Evolutionary conservation across 2,113 vertebrate genomes (phyloP), one percentile per base, ranked within the genome.

Genomic region (Cisticola juncidis): DNA sequence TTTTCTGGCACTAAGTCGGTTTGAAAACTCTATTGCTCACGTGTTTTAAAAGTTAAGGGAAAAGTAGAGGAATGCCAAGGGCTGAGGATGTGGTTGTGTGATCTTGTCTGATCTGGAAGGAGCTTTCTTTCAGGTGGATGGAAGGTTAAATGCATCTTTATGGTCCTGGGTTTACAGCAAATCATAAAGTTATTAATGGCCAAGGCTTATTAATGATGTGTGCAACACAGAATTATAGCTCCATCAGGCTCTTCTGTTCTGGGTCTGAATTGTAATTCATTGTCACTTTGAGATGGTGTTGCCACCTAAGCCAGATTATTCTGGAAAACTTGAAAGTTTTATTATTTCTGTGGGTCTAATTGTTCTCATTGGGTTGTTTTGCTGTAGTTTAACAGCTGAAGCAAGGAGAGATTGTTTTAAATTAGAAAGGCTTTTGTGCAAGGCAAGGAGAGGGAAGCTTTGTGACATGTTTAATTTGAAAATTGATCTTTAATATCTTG

Each of bases 201-300:
- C 42, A 81, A 73, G 53, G 14, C 45, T 90, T 94, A 89, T 77
- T 94, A 94, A 92, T 94, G 62, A 77, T 91, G 38, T 73, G 78
- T 90, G 70, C 50, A 47, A 29, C 42, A 57, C 4, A 84, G 71
- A 92, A 57, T 85, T 95, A 61, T 23, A 85, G 33, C 44, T 92
- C 78, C 33, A 51, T 93, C 62, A 73, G 40, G n/a, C 45, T 77
- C 31, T 69, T 87, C 57, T 85, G 4, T 77, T 86, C 33, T 69
- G 50, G n/a, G 13, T 53, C 68, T 88, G 90, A 88, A 70, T 33
- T 47, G 40, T 69, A 88, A 74, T 81, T 35, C 10, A 47, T 57
- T 11, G 26, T 83, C 13, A 14, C 31, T 83, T 77, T 74, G 72
- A 79, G 56, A 44, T 51, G 19, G 10, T 35, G 51, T 83, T 92